Conservation (phyloP, 2,797 vertebrate species). For the Bradypus variegatus region DNA sequence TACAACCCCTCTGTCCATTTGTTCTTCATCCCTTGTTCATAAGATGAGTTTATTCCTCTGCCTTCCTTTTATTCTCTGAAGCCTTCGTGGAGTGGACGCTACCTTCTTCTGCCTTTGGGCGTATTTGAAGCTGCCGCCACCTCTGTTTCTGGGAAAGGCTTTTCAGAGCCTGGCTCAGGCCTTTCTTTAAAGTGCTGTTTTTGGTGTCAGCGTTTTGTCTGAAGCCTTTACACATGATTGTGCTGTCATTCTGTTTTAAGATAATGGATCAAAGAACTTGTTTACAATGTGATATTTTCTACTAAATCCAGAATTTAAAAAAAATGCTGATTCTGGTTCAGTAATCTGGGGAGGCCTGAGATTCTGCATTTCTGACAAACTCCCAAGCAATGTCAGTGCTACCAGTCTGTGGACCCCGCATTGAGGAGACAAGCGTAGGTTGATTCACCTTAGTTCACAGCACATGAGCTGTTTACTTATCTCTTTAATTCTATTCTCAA, state of each 20-base stretch:
- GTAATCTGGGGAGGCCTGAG: not conserved
- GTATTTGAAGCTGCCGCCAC: conserved; percentile 1
- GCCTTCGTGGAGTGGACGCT: not conserved
- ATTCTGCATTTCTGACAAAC: not conserved
- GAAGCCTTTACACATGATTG: conserved; percentile 24
- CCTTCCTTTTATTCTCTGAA: not conserved
- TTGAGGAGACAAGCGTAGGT: not conserved
- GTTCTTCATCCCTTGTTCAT: not conserved
- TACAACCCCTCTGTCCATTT: not conserved
- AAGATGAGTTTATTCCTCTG: not conserved
- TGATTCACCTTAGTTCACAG: not conserved
- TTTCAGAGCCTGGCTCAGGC: conserved; percentile 4
- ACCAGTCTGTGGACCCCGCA: not conserved
- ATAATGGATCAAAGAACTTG: conserved; percentile 32
- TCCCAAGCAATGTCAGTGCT: not conserved
- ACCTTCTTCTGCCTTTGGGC: not conserved
- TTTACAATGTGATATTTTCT: conserved; percentile 64
- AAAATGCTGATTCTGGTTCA: not conserved
- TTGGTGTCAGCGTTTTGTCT: conserved; percentile 1
- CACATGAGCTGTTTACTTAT: not conserved
- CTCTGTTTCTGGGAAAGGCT: not conserved
- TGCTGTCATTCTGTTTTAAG: conserved; percentile 38
- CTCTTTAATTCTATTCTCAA: not conserved
- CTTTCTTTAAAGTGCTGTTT: conserved; percentile 7
- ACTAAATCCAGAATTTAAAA: conserved; percentile 62